Percentiles rank a stretch among this genome's conserved stretches.
Conservation (phyloP, 2,113 vertebrate genomes). For the Leiothrix lutea region DNA sequence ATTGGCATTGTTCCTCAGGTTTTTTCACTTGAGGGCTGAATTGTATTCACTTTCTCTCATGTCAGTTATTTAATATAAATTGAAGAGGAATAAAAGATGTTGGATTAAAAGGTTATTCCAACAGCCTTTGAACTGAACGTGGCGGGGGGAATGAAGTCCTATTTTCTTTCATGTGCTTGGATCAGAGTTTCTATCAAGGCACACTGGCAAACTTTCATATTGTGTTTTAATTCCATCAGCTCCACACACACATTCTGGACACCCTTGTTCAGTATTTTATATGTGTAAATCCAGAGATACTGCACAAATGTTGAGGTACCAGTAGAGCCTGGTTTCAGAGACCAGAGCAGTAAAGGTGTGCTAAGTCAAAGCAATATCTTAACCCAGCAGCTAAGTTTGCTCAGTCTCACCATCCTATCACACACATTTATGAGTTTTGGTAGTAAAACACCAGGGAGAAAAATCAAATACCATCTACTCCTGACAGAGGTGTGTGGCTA, state of each 20-base stretch:
- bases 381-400: not conserved
- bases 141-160: accelerated
- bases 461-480: not conserved
- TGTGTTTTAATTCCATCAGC: not conserved
- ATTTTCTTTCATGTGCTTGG: not conserved
- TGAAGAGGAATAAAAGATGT: not conserved
- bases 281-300: not conserved
- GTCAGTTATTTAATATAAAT: not conserved
- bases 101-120: not conserved
- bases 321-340: not conserved
- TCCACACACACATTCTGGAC: not conserved
- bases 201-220: not conserved
- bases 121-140: not conserved
- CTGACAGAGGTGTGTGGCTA: not conserved
- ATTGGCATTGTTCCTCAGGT: not conserved
- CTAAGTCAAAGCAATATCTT: not conserved
- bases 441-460: not conserved
- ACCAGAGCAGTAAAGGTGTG: not conserved
- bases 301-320: not conserved
- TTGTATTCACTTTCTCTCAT: not conserved
- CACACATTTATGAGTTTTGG: not conserved
- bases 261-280: not conserved
- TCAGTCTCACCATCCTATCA: not conserved
- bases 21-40: not conserved
- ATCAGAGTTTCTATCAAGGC: not conserved